phyloP scores from a whole-genome alignment of 2,113 vertebrate genomes.

The Clarias macrocephalus region DNA sequence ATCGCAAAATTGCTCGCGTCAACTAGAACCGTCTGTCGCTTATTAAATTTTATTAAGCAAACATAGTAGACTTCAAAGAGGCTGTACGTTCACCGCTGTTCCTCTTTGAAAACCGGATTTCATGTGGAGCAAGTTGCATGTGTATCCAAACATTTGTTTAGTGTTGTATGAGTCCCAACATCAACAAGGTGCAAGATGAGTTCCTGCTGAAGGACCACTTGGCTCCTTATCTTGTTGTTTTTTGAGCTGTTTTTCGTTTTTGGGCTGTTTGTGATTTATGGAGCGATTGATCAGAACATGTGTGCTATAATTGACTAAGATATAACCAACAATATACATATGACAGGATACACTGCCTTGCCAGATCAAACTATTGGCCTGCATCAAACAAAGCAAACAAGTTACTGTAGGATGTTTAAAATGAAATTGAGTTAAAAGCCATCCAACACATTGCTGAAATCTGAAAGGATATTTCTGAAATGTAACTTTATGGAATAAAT shows the following conservation, averaged over 20 bases:
- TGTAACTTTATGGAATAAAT: too few species aligned
- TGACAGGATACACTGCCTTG: too few species aligned
- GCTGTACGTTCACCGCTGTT: constrained; percentile 1
- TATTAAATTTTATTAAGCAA: constrained; percentile 57
- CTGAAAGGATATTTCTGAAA: too few species aligned
- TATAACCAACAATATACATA: too few species aligned
- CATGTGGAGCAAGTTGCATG: constrained; percentile 18
- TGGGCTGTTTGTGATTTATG: not conserved
- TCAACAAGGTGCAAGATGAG: constrained; percentile 4
- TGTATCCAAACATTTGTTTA: constrained; percentile 50
- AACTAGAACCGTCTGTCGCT: constrained; percentile 47
- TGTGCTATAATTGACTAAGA: not conserved
- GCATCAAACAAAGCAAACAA: too few species aligned
- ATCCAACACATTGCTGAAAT: too few species aligned
- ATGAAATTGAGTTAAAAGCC: too few species aligned
- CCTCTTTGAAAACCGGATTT: constrained; percentile 36
- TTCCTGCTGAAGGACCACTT: not conserved
- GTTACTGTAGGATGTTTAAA: too few species aligned
- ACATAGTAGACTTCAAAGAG: constrained; percentile 51
- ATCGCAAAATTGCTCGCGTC: constrained; percentile 22
- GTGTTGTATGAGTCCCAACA: constrained; percentile 19
- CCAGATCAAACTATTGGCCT: too few species aligned
- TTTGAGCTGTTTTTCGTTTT: not conserved
- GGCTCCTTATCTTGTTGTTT: not conserved
- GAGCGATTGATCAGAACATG: not conserved